These are phyloP conservation scores for Listronotus bonariensis DNA, from an alignment of 1,140 invertebrate genomes.

Conservation along the genomic window DNA sequence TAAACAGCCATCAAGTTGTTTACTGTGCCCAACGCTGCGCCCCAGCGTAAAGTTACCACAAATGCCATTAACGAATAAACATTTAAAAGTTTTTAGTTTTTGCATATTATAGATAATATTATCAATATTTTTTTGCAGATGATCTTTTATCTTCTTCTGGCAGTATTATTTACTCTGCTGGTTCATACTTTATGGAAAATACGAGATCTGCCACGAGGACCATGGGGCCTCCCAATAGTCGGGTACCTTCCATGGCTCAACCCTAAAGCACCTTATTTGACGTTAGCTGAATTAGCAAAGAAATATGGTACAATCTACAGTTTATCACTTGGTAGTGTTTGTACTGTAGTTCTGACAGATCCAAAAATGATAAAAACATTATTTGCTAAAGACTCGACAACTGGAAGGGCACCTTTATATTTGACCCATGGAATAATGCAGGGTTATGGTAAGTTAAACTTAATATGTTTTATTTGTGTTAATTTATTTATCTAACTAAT, in stretches of 20 bases:
- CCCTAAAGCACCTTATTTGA: constrained; percentile 67
- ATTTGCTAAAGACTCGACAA: constrained; percentile 70
- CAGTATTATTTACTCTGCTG: constrained; percentile 25
- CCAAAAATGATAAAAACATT: constrained; percentile 69
- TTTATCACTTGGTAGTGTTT: constrained; percentile 72
- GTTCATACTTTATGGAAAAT: constrained; percentile 40
- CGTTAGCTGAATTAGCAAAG: constrained; percentile 66
- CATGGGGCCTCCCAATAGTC: constrained; percentile 73
- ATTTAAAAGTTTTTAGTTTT: too few relatives aligned
- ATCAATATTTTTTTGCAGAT: constrained; percentile 40
- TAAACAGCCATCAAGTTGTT: too few relatives aligned
- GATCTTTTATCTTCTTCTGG: constrained; percentile 21
- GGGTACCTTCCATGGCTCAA: constrained; percentile 79
- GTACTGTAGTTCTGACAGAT: constrained; percentile 76
- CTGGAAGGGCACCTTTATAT: constrained; percentile 76
- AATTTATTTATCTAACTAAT: background rate
- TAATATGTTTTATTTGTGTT: background rate
- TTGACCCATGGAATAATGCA: constrained; percentile 85
- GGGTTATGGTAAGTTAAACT: constrained; percentile 71
- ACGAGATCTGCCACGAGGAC: constrained; percentile 71
- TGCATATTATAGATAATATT: too few relatives aligned
- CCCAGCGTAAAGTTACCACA: too few relatives aligned
- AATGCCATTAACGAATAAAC: too few relatives aligned
- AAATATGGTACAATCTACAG: constrained; percentile 75
- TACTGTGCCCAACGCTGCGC: too few relatives aligned